Conservation (phyloP, 2,113 vertebrate species). For the Clarias batrachus region DNA sequence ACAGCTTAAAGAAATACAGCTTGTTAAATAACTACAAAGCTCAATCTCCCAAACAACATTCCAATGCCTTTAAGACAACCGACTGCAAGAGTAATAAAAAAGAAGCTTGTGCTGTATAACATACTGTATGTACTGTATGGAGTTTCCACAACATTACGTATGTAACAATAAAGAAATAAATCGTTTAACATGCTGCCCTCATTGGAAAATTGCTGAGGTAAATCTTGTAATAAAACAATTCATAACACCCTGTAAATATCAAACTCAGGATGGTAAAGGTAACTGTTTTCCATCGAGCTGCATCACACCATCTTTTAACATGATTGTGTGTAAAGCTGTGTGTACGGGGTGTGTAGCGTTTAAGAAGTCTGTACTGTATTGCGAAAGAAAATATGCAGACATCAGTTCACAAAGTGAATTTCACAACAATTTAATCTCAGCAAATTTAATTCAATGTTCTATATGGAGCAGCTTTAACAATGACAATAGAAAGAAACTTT, state of each 20-base stretch:
- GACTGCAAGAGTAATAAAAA: background rate
- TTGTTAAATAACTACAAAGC: no score
- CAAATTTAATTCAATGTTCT: no score
- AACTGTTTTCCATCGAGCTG: background rate
- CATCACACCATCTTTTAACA: background rate
- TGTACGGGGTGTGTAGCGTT: background rate
- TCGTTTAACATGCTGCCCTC: background rate
- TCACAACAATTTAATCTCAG: no score
- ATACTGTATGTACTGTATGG: background rate
- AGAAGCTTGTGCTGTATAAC: background rate
- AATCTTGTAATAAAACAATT: background rate
- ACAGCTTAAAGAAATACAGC: no score
- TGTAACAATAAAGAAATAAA: background rate
- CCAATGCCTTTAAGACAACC: no score
- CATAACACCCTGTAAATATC: background rate
- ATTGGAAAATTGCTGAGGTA: background rate
- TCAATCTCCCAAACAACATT: no score
- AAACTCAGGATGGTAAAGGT: background rate
- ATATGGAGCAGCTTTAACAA: no score
- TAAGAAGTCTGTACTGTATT: background rate
- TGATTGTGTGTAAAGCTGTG: background rate
- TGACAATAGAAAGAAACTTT: no score
- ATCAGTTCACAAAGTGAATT: background rate
- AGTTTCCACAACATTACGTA: background rate
- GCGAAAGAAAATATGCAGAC: background rate